Base-by-base conservation (phyloP, 1,140 invertebrate species). In the Agrilus planipennis region DNA sequence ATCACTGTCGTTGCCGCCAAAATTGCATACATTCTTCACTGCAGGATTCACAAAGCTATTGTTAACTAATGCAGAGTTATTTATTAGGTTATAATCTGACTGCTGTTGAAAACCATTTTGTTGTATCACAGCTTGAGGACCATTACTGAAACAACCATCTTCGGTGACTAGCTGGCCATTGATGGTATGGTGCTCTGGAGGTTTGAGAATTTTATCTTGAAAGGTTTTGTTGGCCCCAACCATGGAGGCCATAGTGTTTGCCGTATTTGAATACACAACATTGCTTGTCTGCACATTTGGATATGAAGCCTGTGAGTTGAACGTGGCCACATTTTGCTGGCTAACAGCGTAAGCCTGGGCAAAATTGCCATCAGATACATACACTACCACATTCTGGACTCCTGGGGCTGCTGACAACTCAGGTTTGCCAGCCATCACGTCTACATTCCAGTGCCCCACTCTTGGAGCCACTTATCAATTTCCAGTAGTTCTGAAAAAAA, bases 361-460 rank as follows among this genome's bases (percentile, higher is more conserved):
- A 46, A 64, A 61, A 51, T 63, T 62, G 44, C 63, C 64, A 49
- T 62, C 61, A 4, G 64, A 67, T 30, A 67, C 63, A 46, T 65
- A 67, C 22, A 67, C 64, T 57, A 67, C 57, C 42, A 67, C 64
- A 62, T 66, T 66, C 45, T 64, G 62, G 23, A 66, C 55, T 47
- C 53, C 56, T 32, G 52, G 44, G 42, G 54, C 44, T 43, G 55
- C 50, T 43, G 58, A 55, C 47, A 63, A 51, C 50, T 67, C 64
- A 64, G 64, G 61, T 60, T 67, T 67, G 54, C 57, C 55, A 48
- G 60, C 57, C 62, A 61, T 63, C 42, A 47, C 59, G 58, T 47
- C 53, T 49, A 52, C 57, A 60, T 60, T 62, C 59, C 57, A 63
- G 57, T 55, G 57, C 59, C 58, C 48, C 57, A 49, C 51, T 44